Evolutionary conservation across 2,888 invertebrate species (phyloP).

Genomic region (Hemicrepidius hirtus): DNA sequence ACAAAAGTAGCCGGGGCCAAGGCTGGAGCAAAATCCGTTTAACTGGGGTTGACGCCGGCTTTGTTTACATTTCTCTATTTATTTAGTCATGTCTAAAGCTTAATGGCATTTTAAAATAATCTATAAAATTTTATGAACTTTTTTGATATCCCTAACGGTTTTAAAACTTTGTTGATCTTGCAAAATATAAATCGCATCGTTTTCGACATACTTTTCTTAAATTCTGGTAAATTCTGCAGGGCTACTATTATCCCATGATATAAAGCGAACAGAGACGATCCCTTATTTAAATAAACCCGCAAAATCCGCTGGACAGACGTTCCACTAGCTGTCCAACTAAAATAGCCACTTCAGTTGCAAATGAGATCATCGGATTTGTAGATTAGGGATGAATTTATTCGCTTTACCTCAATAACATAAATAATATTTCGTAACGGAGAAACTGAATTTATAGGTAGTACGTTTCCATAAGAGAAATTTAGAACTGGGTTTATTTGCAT

Average conservation of each 20-base stretch:
- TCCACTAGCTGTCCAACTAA: constrained; percentile 43
- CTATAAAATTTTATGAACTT: neutral
- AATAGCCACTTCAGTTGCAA: constrained; percentile 47
- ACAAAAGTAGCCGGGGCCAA: constrained; percentile 24
- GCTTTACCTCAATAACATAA: constrained; percentile 34
- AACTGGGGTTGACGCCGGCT: constrained; percentile 33
- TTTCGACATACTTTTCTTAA: constrained; percentile 11
- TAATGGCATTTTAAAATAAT: neutral
- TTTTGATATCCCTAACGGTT: neutral
- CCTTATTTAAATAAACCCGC: constrained; percentile 46
- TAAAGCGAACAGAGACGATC: constrained; percentile 37
- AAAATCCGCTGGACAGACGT: constrained; percentile 44
- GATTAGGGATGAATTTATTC: constrained; percentile 37
- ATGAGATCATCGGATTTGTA: constrained; percentile 45
- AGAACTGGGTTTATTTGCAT: neutral
- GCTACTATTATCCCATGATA: constrained; percentile 23
- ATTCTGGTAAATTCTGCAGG: constrained; percentile 14
- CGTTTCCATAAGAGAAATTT: neutral
- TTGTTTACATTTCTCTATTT: constrained; percentile 40
- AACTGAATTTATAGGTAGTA: neutral
- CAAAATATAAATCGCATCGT: constrained; percentile 1
- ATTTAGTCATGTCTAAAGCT: constrained; percentile 33
- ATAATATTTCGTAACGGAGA: constrained; percentile 16
- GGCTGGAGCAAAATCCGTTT: constrained; percentile 30
- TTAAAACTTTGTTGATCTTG: neutral